Conservation (phyloP, 2,797 vertebrate genomes). For the Phrynocephalus vlangalii region DNA sequence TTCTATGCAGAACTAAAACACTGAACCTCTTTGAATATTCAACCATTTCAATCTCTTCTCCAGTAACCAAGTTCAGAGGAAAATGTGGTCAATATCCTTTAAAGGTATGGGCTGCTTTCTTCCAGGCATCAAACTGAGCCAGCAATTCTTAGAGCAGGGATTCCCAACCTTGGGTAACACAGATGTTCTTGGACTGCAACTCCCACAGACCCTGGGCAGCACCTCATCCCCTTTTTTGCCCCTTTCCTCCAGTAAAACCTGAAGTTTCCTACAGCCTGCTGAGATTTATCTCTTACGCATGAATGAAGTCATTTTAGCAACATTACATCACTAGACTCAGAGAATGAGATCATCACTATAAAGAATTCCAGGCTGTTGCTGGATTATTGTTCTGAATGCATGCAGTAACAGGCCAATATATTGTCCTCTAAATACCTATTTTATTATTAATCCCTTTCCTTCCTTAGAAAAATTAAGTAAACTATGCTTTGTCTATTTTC, state of each 20-base stretch:
- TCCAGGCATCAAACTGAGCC: background rate
- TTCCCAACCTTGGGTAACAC: too few relatives aligned
- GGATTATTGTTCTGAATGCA: background rate
- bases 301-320: background rate
- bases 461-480: background rate
- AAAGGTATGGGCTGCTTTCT: background rate
- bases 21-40: background rate
- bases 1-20: too few relatives aligned
- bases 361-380: background rate
- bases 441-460: background rate
- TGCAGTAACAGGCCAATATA: conserved; percentile 4
- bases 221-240: background rate
- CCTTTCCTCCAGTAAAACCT: too few relatives aligned
- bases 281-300: background rate
- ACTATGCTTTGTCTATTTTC: background rate
- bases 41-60: background rate
- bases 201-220: too few relatives aligned
- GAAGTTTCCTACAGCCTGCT: background rate
- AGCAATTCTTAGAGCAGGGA: too few relatives aligned
- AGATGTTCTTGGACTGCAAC: too few relatives aligned
- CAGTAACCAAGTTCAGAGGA: conserved; percentile 12
- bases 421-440: background rate
- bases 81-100: background rate
- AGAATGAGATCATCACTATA: background rate
- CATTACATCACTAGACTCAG: background rate